Conservation (phyloP, 2,888 invertebrate species). For the Ephialtes manifestator region DNA sequence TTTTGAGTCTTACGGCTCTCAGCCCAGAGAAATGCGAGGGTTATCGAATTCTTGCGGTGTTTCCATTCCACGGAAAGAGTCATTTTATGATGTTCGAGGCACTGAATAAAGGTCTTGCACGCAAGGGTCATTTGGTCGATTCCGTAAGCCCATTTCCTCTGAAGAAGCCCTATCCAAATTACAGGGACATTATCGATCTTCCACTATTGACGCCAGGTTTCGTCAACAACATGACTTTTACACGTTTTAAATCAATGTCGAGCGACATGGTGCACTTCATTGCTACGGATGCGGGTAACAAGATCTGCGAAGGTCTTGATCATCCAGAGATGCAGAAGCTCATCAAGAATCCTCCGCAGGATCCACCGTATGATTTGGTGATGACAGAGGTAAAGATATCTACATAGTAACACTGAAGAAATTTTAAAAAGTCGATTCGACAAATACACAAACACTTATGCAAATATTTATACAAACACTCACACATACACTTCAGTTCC, state of each 20-base stretch:
- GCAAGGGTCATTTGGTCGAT: conserved; percentile 85
- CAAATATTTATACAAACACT: no score
- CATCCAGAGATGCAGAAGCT: conserved; percentile 71
- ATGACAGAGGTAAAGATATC: conserved; percentile 71
- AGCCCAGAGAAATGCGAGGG: conserved; percentile 56
- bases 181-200: conserved; percentile 67
- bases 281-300: conserved; percentile 67
- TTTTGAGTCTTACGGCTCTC: conserved; percentile 19
- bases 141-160: conserved; percentile 73
- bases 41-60: conserved; percentile 81
- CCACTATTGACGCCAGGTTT: conserved; percentile 32
- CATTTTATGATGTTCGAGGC: conserved; percentile 86
- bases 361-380: conserved; percentile 76
- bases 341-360: conserved; percentile 73
- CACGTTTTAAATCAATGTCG: conserved; percentile 48
- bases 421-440: not conserved
- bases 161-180: conserved; percentile 70
- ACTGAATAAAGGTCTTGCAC: conserved; percentile 84
- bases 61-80: conserved; percentile 85
- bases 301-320: conserved; percentile 71
- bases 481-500: no score
- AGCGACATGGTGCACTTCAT: conserved; percentile 57
- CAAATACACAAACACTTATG: not conserved
- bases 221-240: conserved; percentile 66
- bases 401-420: not conserved